Percentiles rank a stretch among this genome's conserved stretches.
Evolutionary conservation across 2,113 vertebrate genomes (phyloP).

Genomic region (Drymodes brunneopygia): DNA sequence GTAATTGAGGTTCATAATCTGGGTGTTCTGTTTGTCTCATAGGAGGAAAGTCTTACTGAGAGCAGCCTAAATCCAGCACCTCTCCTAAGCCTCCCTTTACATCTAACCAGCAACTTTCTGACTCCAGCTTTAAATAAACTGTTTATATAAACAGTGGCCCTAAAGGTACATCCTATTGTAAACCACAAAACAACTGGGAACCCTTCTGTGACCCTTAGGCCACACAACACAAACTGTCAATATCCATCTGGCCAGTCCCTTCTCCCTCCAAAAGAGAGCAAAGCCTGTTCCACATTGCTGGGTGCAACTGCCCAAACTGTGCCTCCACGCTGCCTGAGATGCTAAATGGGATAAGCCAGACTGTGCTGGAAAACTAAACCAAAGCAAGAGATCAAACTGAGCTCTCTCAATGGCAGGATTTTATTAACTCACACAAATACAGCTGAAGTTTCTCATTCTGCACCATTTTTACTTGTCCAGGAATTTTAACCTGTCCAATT

Average conservation of each 20-base stretch:
- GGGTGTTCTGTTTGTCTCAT: not conserved
- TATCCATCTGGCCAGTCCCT: not conserved
- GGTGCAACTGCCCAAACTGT: not conserved
- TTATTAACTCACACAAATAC: not conserved
- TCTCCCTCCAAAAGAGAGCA: not conserved
- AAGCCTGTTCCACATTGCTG: not conserved
- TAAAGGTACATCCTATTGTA: not conserved
- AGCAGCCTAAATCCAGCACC: not conserved
- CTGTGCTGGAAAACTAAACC: not conserved
- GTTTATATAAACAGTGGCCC: not conserved
- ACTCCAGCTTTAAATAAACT: not conserved
- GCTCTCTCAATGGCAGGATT: not conserved
- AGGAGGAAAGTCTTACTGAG: not conserved
- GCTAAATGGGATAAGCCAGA: not conserved
- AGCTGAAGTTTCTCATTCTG: not conserved
- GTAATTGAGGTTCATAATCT: not conserved
- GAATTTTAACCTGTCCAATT: not conserved
- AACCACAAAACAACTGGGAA: not conserved
- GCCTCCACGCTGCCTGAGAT: not conserved
- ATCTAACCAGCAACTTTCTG: not conserved
- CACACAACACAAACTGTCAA: not conserved
- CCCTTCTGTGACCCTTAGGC: slow-evolving; percentile 5
- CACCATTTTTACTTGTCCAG: not conserved
- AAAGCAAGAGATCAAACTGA: not conserved
- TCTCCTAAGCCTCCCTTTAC: not conserved